These are phyloP conservation scores for Dipus sagitta DNA, from an alignment of 2,797 vertebrate species.

Conservation along the genomic window DNA sequence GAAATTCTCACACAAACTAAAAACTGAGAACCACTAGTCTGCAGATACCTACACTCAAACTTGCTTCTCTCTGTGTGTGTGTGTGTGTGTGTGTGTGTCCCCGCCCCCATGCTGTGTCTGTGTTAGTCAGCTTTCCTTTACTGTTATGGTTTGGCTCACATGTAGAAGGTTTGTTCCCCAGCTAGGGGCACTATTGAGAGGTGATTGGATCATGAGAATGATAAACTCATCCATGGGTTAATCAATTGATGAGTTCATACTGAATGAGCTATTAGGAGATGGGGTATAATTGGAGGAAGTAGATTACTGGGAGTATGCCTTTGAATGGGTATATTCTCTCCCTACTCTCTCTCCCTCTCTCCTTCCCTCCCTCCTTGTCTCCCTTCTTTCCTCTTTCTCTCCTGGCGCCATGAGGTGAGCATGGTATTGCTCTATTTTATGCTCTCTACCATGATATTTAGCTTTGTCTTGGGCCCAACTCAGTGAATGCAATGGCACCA, in stretches of 20 bases:
- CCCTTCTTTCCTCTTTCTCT: not conserved
- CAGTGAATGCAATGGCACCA: not conserved
- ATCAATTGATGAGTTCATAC: not conserved
- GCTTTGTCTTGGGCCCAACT: not conserved
- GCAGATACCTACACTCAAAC: not conserved
- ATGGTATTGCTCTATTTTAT: no score
- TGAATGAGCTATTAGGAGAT: not conserved
- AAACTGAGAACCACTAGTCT: conserved; percentile 26
- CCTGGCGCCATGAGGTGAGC: not conserved
- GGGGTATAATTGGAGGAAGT: not conserved
- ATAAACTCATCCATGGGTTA: not conserved
- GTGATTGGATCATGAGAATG: not conserved
- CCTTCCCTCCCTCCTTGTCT: no score
- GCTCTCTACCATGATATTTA: not conserved
- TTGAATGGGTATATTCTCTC: not conserved
- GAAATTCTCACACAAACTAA: conserved; percentile 15
- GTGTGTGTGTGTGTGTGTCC: not conserved
- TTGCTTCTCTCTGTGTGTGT: not conserved
- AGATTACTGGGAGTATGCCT: not conserved
- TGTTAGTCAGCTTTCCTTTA: not conserved
- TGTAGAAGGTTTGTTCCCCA: not conserved
- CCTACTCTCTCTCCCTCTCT: not conserved
- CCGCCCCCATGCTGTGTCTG: not conserved
- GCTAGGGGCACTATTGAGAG: not conserved
- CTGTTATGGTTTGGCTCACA: not conserved